Evolutionary conservation across 2,797 vertebrate genomes (phyloP).

Genomic region (Lindbergichthys nudifrons): DNA sequence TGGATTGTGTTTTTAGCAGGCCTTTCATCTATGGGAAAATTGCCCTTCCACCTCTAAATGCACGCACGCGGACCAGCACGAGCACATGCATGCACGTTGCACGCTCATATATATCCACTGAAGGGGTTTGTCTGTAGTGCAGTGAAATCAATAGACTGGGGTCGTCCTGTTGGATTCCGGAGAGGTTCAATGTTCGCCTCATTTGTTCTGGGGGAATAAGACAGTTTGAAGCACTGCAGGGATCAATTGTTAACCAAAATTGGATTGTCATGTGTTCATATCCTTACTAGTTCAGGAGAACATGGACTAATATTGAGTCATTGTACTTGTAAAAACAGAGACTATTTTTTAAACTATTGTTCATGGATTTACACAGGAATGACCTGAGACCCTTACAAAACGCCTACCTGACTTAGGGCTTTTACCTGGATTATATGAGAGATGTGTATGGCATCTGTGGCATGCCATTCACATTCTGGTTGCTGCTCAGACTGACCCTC

Average conservation of each 20-base stretch:
- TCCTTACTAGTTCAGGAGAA: not conserved
- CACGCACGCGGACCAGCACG: not conserved
- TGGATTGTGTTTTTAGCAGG: constrained; percentile 73
- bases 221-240: not conserved
- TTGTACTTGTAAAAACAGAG: not conserved
- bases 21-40: constrained; percentile 72
- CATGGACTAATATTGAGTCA: not conserved
- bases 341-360: not conserved
- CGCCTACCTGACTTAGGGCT: no score
- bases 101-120: not conserved
- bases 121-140: not conserved
- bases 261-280: not conserved
- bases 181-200: not conserved
- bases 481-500: not conserved
- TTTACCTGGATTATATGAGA: no score
- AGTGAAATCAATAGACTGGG: not conserved
- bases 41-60: constrained; percentile 21
- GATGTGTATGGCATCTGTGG: no score
- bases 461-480: no score
- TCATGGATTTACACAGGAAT: not conserved
- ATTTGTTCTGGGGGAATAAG: not conserved
- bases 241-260: not conserved
- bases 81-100: not conserved
- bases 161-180: not conserved
- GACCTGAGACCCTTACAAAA: not conserved